These are phyloP conservation scores for Megalops cyprinoides DNA, from an alignment of 2,797 vertebrate genomes.

Conservation along the genomic window DNA sequence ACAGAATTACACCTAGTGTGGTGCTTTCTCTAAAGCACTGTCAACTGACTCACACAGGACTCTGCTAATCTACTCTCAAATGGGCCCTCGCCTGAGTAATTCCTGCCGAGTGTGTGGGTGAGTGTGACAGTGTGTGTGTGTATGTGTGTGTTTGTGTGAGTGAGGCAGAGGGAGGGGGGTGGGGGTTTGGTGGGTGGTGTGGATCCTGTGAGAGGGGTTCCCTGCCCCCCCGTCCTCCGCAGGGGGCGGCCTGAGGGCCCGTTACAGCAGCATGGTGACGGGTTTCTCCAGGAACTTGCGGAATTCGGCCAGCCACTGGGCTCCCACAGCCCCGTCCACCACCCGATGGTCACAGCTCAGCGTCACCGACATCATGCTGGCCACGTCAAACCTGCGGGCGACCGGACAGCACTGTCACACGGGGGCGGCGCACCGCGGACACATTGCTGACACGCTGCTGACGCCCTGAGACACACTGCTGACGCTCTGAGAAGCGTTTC, in stretches of 20 bases:
- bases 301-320: conserved; percentile 97
- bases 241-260: neutral
- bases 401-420: neutral
- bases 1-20: too few species aligned
- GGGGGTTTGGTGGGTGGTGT: neutral
- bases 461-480: neutral
- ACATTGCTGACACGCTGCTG: neutral
- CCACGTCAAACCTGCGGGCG: conserved; percentile 85
- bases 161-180: neutral
- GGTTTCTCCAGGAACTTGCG: conserved; percentile 94
- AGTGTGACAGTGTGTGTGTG: neutral
- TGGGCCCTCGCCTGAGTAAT: neutral
- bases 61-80: neutral
- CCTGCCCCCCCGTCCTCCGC: neutral
- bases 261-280: conserved; percentile 91
- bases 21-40: too few species aligned
- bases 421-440: too few species aligned
- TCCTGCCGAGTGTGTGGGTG: neutral
- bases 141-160: neutral
- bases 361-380: conserved; percentile 93
- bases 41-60: neutral
- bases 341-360: conserved; percentile 97
- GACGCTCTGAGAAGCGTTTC: too few species aligned
- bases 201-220: neutral
- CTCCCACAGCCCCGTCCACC: conserved; percentile 94